Conservation (phyloP, 2,113 vertebrate genomes). For the Otus sunia region DNA sequence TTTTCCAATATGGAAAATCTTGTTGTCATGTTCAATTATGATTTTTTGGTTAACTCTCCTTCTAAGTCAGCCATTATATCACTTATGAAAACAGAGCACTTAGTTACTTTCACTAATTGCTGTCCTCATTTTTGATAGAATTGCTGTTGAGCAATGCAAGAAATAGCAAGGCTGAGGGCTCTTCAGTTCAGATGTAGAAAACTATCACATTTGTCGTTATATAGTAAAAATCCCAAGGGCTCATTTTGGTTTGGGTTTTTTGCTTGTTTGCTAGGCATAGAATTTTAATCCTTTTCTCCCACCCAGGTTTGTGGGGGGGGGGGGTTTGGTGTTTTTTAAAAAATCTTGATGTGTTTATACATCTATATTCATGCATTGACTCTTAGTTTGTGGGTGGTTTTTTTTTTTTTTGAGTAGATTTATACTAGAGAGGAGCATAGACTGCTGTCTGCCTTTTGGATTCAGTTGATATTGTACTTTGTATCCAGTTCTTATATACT, state of each 20-base stretch:
- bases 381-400: neutral
- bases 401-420: neutral
- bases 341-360: neutral
- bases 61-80: neutral
- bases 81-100: neutral
- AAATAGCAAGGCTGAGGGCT: neutral
- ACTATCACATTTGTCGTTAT: neutral
- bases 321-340: neutral
- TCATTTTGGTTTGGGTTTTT: neutral
- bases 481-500: neutral
- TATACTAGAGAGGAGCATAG: neutral
- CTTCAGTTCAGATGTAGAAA: neutral
- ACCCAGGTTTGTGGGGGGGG: neutral
- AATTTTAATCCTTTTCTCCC: neutral
- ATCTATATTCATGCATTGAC: neutral
- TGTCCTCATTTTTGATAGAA: neutral
- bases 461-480: neutral
- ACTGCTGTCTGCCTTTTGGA: neutral
- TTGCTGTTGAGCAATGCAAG: neutral
- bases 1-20: neutral
- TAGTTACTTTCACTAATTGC: neutral
- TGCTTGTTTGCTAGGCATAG: neutral
- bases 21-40: neutral
- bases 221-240: neutral
- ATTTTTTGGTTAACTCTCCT: neutral